Evolutionary conservation across 2,113 vertebrate species (phyloP).

Genomic region (Ciconia stormi): DNA sequence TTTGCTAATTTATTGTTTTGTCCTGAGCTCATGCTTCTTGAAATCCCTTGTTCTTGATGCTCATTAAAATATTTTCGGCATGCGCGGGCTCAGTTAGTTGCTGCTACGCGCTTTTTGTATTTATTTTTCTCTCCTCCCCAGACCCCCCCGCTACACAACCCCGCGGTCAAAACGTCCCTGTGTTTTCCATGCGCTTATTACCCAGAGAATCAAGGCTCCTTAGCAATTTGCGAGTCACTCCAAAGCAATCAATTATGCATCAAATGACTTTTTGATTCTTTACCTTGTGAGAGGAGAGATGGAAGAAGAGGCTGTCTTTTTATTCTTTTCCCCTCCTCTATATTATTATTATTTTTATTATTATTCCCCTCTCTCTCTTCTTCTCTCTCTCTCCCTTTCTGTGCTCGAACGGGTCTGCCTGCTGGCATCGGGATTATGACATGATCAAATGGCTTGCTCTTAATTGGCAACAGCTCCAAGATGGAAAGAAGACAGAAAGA

Average conservation of each 20-base stretch:
- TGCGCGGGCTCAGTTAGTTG: not conserved
- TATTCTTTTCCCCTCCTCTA: slow-evolving; percentile 9
- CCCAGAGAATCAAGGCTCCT: slow-evolving; percentile 65
- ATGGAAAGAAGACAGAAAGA: slow-evolving; percentile 7
- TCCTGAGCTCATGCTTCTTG: not conserved
- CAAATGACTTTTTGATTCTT: slow-evolving; percentile 77
- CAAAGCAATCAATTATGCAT: slow-evolving; percentile 80
- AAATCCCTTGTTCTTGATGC: slow-evolving; percentile 38
- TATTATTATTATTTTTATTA: slow-evolving; percentile 65
- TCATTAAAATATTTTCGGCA: slow-evolving; percentile 67
- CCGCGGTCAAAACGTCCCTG: slow-evolving; percentile 63
- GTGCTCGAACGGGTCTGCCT: slow-evolving; percentile 50
- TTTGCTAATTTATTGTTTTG: slow-evolving; percentile 65
- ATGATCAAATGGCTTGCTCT: slow-evolving; percentile 59
- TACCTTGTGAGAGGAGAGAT: slow-evolving; percentile 64
- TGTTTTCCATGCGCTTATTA: slow-evolving; percentile 57
- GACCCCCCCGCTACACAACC: slow-evolving; percentile 21
- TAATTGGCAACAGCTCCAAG: slow-evolving; percentile 65
- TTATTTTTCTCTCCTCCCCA: slow-evolving; percentile 42
- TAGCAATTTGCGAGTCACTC: slow-evolving; percentile 64
- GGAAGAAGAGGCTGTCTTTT: slow-evolving; percentile 4
- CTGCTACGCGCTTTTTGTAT: not conserved
- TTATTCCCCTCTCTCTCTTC: slow-evolving; percentile 11
- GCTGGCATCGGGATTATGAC: slow-evolving; percentile 44
- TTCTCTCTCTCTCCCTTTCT: not conserved